Base-by-base conservation (phyloP, 2,797 vertebrate genomes). In the Anabacerthia variegaticeps region DNA sequence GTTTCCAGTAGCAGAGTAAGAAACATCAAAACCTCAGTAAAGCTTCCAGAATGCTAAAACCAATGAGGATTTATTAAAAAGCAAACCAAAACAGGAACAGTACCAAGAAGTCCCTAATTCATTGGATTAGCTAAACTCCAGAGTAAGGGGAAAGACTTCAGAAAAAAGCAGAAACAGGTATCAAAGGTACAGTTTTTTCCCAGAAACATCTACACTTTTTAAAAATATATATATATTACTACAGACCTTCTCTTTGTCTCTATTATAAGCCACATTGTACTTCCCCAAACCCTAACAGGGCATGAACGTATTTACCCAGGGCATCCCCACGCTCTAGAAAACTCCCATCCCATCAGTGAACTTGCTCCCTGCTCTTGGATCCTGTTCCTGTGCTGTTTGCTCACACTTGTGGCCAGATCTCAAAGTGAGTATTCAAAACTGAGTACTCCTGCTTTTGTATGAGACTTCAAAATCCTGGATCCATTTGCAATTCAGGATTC, bases 21-120 rank as follows among this genome's bases (percentile, higher is more conserved):
- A 84, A 75, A 95, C 91, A 89, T 43, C 92, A 93, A 94, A 95
- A 75, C n/a, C 71, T 95, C 93, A 85, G 41, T 82, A 69, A 89
- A 63, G 58, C 61, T 92, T 95, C 67, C 51, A 84, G 61, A 55
- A 24, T 7, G 44, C 49, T 88, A 63, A 96, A 96, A 48, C 18
- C 37, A 63, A 41, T 30, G 61, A 44, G 46, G 68, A 74, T 52
- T 88, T 78, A 9, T 9, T 26, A 43, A 28, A 36, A 71, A 77
- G 8, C 19, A 44, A 56, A 61, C 4, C 7, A 41, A 65, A 61
- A 14, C 23, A 39, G 12, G 18, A 59, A 26, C 6, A 11, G 28
- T 82, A 36, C 12, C 14, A 54, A 58, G 8, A 54, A 62, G 10
- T 36, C 6, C 20, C 14, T 22, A 63, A 90, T 46, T 66, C 36